phyloP scores from a whole-genome alignment of 2,888 invertebrate species.

The Microplitis deprimator region DNA sequence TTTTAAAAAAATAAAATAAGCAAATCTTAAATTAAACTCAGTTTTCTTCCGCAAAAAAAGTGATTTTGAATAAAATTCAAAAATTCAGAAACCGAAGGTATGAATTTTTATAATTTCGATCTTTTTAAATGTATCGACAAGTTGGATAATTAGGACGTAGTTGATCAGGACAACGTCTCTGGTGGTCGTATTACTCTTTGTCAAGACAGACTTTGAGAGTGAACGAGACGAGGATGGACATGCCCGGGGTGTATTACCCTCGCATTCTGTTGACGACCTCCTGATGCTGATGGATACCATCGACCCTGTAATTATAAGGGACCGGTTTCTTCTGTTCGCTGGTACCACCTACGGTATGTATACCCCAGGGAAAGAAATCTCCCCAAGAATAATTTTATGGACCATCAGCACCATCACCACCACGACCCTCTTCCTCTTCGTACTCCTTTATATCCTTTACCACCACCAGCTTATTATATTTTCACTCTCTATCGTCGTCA shows the following conservation, averaged over 20 bases:
- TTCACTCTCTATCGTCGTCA: slow-evolving; percentile 12
- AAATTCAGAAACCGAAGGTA: too few species aligned
- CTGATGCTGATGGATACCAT: slow-evolving; percentile 46
- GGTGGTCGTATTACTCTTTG: slow-evolving; percentile 54
- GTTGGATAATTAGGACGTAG: neutral
- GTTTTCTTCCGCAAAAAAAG: too few species aligned
- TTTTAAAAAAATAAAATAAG: too few species aligned
- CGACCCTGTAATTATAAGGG: slow-evolving; percentile 63
- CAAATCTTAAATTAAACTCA: too few species aligned
- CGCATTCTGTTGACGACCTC: slow-evolving; percentile 36
- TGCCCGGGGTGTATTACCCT: slow-evolving; percentile 49
- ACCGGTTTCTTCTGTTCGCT: slow-evolving; percentile 57
- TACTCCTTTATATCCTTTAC: slow-evolving; percentile 1
- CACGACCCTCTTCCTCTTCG: neutral
- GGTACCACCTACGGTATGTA: slow-evolving; percentile 43
- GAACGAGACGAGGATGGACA: slow-evolving; percentile 31
- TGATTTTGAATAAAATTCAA: too few species aligned
- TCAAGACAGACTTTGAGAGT: slow-evolving; percentile 27
- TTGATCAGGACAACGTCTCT: slow-evolving; percentile 44
- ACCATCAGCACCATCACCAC: neutral
- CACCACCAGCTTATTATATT: slow-evolving; percentile 7
- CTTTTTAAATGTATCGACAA: slow-evolving; percentile 1
- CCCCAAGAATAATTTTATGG: neutral
- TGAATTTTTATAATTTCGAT: too few species aligned
- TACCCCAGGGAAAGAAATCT: neutral